These are phyloP conservation scores for Norana najaformis DNA, from an alignment of 2,888 invertebrate species.

Conservation along the genomic window DNA sequence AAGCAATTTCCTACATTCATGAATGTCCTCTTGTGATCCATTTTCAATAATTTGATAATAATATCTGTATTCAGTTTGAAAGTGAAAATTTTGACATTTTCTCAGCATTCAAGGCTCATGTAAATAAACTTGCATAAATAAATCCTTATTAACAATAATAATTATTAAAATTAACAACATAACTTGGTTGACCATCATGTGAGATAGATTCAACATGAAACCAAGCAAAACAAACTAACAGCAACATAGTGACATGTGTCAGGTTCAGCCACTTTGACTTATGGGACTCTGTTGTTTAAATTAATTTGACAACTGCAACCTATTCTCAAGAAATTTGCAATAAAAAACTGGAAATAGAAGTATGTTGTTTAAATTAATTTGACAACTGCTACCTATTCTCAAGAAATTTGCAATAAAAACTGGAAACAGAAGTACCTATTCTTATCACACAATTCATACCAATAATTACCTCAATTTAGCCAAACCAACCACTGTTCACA, in stretches of 20 bases:
- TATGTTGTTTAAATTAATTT: background rate
- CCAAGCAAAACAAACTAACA: background rate
- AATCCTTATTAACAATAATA: background rate
- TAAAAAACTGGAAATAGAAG: background rate
- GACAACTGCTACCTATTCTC: background rate
- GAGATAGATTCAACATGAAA: background rate
- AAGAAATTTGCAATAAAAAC: constrained; percentile 1
- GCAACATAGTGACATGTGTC: background rate
- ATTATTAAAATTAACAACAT: background rate
- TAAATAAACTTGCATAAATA: background rate
- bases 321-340: background rate
- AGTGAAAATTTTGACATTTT: background rate
- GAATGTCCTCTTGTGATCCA: background rate
- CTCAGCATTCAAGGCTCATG: constrained; percentile 3
- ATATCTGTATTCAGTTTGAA: background rate
- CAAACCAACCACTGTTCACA: background rate
- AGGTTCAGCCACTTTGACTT: background rate
- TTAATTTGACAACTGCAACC: background rate
- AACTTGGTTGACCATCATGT: background rate
- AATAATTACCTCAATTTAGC: constrained; percentile 1
- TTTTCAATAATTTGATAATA: background rate
- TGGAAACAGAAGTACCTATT: background rate
- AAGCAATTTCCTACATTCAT: background rate
- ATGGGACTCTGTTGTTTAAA: background rate
- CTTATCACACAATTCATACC: background rate